Evolutionary conservation across 1,140 invertebrate species (phyloP).

Genomic region (Plodia interpunctella): DNA sequence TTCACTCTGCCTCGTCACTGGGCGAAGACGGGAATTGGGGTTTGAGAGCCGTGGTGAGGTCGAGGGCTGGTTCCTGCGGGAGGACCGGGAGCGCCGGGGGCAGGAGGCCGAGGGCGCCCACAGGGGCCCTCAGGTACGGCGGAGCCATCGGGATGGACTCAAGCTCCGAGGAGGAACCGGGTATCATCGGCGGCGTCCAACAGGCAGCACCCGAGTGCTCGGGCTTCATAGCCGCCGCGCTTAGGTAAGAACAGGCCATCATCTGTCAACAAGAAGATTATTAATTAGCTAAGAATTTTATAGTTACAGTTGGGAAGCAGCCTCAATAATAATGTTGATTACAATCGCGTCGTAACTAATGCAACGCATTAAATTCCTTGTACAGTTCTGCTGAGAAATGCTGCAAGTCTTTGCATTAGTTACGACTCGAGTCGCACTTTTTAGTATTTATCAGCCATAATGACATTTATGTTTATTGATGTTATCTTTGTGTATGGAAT

Average conservation of each 20-base stretch:
- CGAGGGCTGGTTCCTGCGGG: conserved; percentile 49
- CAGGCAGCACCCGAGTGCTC: conserved; percentile 39
- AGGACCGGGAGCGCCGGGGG: not conserved
- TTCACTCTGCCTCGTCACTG: conserved; percentile 58
- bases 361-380: too few relatives aligned
- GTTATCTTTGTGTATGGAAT: too few relatives aligned
- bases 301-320: too few relatives aligned
- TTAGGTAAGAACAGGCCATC: conserved; percentile 71
- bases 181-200: conserved; percentile 46
- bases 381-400: too few relatives aligned
- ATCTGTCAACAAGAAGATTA: conserved; percentile 57
- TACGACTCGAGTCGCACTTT: too few relatives aligned
- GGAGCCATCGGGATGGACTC: conserved; percentile 11
- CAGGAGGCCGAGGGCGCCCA: not conserved
- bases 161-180: conserved; percentile 22
- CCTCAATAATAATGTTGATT: too few relatives aligned
- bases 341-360: too few relatives aligned
- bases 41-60: conserved; percentile 44
- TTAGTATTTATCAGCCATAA: too few relatives aligned
- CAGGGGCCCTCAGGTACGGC: conserved; percentile 6
- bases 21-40: conserved; percentile 29
- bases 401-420: too few relatives aligned
- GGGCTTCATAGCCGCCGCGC: conserved; percentile 41
- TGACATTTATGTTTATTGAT: too few relatives aligned
- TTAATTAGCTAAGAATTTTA: too few relatives aligned